Percentiles rank a stretch among this genome's conserved stretches.
Evolutionary conservation across 2,888 invertebrate species (phyloP).

Genomic region (Caenorhabditis sp.): DNA sequence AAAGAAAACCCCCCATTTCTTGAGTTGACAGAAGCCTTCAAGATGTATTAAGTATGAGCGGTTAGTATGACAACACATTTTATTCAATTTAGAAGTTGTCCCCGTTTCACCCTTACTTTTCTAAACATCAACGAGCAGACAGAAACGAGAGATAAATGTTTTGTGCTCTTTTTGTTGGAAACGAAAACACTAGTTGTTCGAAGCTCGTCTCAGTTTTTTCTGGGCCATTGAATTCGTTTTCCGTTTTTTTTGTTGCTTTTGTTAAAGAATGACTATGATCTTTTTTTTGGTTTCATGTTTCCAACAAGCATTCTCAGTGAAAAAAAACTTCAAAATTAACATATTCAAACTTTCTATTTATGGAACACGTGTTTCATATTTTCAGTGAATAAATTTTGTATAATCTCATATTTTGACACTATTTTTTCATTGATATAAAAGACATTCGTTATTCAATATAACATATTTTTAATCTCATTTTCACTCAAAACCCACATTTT

Average conservation of each 20-base stretch:
- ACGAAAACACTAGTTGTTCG: neutral
- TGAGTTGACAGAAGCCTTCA: no score
- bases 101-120: neutral
- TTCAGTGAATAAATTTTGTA: neutral
- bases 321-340: neutral
- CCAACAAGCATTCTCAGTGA: neutral
- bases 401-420: neutral
- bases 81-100: no score
- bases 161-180: neutral
- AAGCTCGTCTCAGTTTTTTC: neutral
- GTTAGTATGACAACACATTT: no score
- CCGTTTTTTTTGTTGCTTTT: neutral
- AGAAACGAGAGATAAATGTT: no score
- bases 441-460: no score
- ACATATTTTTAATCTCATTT: no score
- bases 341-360: neutral
- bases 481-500: no score
- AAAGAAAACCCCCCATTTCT: no score
- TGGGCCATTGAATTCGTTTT: neutral
- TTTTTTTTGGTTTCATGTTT: neutral
- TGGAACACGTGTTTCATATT: neutral
- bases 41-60: no score
- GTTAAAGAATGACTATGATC: neutral
- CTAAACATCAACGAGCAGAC: neutral
- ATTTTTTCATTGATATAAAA: neutral